phyloP scores from a whole-genome alignment of 2,113 vertebrate genomes.

The Nerophis ophidion region DNA sequence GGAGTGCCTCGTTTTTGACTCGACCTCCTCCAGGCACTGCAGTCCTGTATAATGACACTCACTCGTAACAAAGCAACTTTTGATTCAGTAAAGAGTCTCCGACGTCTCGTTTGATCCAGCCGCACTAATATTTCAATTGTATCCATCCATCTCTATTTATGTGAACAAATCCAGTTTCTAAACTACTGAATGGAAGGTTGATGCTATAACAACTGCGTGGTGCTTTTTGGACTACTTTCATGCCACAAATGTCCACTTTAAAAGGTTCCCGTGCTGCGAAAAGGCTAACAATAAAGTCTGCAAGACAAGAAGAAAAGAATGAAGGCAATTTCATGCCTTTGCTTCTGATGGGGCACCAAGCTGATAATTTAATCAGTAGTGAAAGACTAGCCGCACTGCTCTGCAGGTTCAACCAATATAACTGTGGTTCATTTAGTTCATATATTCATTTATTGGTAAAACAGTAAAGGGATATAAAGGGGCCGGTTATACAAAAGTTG shows the following conservation, averaged over 20 bases:
- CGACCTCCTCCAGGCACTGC: too few species aligned
- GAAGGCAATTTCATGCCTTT: constrained; percentile 67
- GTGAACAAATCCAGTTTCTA: neutral
- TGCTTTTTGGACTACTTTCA: neutral
- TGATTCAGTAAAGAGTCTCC: too few species aligned
- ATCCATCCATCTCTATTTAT: neutral
- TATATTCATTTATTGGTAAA: constrained; percentile 1
- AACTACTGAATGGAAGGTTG: neutral
- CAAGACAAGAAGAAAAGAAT: constrained; percentile 40
- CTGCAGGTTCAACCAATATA: constrained; percentile 26
- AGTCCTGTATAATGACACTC: too few species aligned
- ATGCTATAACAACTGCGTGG: neutral
- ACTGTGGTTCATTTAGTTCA: constrained; percentile 33
- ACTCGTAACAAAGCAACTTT: too few species aligned
- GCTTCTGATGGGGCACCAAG: constrained; percentile 45
- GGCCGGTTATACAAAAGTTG: neutral
- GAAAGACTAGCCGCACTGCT: constrained; percentile 49
- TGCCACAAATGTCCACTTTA: constrained; percentile 7
- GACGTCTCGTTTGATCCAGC: too few species aligned
- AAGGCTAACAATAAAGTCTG: constrained; percentile 48
- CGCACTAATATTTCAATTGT: constrained; percentile 2
- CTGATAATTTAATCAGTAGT: constrained; percentile 62
- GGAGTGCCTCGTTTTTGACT: too few species aligned
- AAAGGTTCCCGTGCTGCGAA: constrained; percentile 29
- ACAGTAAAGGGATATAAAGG: constrained; percentile 1